Base-by-base conservation (phyloP, 1,140 invertebrate species). In the Drosophila chauvacae region DNA sequence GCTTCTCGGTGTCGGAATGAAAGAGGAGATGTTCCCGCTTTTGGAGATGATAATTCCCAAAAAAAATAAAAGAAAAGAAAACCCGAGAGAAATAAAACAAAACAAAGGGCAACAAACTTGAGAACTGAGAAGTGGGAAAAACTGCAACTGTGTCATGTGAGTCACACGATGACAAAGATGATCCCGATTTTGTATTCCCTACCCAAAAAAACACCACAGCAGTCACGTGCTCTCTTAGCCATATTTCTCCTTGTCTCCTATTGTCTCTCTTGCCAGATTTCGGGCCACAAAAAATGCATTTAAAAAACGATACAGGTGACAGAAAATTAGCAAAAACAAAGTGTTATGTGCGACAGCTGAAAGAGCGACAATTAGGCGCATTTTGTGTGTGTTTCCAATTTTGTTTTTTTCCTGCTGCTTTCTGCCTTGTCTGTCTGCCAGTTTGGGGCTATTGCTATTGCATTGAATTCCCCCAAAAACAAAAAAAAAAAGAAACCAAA, bases 321-420 rank as follows among this genome's bases (percentile, higher is more conserved):
- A 70, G 68, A 79, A 88, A 88, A 88, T 88, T 88, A 88, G 85
- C 85, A 45, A 77, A 84, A 90, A 86, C 86, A 85, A 90, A 90
- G 81, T 90, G 78, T 90, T 90, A 90, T 88, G 85, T 74, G 71
- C 84, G 72, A 77, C 82, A 81, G 80, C 79, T 81, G 81, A 66
- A 51, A 77, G 57, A 77, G 66, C 72, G 84, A 82, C 84, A 88
- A 88, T 88, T 88, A 88, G 85, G 85, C 85, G 85, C 74, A 81
- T 85, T 90, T 87, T 87, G 80, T 85, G 87, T 81, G 81, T 64
- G 76, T 72, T 76, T 76, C 42, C 35, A 37, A 35, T 60, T 66
- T 41, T 39, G 7, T 65, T 26, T 44, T 48, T 48, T 16, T 26
- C 9, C 28, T 30, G 48, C 48, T 45, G 16, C 23, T 33, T 45